Base-by-base conservation (phyloP, 2,888 invertebrate species). In the Luffia ferchaultella region DNA sequence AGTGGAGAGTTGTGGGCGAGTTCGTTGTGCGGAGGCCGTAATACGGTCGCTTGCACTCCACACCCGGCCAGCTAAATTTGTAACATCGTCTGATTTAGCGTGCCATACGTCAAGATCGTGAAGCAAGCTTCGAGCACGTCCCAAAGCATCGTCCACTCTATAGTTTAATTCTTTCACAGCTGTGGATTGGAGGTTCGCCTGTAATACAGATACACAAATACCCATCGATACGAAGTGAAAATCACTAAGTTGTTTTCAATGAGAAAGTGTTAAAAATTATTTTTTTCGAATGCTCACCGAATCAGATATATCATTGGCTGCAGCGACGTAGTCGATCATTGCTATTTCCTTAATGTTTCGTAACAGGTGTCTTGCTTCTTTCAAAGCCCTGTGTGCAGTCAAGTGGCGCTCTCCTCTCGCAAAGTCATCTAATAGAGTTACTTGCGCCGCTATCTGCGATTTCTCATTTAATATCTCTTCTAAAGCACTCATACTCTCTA, bases 401-500 rank as follows among this genome's bases (percentile, higher is more conserved):
- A 82, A 54, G 59, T 84, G 84, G 50, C 70, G 73, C 54, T 82
- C 83, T 0, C 80, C 78, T 45, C 70, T 67, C 16, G 82, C 82
- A 48, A 85, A 85, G 2, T 85, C 86, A 50, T 83, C 76, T 17
- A 85, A 58, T n/a, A 67, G 75, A 42, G 76, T 80, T n/a, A 79
- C 76, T 52, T 69, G 68, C 50, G 75, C 76, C 1, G 70, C 74
- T 15, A 80, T 55, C 48, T 62, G 64, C 43, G 70, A 64, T 20
- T 70, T 67, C 46, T 73, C 65, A 49, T 70, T 75, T 3, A 79
- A 52, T 2, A 76, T 74, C 42, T 80, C 76, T 51, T 79, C 80
- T 46, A 82, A 60, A 41, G 66, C 66, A 53, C 73, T 79, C 73
- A 74, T 76, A 48, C 79, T 74, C 54, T 82, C 82, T 20, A 79